Conservation (phyloP, 2,113 vertebrate genomes). For the Herpetotheres cachinnans region DNA sequence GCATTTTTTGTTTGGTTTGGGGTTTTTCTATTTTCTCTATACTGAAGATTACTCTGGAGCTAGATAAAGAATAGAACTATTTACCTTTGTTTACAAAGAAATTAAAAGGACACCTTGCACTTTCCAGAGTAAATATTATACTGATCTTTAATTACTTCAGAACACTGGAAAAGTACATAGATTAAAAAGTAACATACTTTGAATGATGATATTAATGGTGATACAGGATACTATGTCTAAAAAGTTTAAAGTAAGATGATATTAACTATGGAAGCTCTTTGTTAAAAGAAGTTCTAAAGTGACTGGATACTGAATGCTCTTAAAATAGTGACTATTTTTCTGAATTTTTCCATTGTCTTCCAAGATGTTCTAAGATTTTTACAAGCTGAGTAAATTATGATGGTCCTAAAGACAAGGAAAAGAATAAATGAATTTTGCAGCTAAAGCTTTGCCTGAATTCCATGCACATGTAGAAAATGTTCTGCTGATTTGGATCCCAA, state of each 20-base stretch:
- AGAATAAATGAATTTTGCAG: background rate
- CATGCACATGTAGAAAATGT: background rate
- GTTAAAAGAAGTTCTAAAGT: background rate
- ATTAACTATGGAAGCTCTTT: background rate
- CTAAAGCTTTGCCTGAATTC: background rate
- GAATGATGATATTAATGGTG: background rate
- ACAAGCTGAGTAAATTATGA: background rate
- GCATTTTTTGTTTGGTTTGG: background rate
- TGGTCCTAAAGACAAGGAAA: background rate
- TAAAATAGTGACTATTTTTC: background rate
- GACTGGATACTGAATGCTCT: background rate
- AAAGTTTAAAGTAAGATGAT: background rate
- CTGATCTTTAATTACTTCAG: background rate
- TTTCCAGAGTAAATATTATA: background rate
- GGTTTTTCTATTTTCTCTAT: background rate
- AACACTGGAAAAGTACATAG: background rate
- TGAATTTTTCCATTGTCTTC: background rate
- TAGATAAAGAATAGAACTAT: background rate
- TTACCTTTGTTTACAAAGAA: background rate
- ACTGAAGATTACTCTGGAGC: background rate
- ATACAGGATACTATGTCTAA: background rate
- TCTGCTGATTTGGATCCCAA: background rate
- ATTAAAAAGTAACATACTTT: background rate
- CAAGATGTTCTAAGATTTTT: background rate
- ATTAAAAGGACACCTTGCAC: background rate